Evolutionary conservation across 1,140 invertebrate genomes (phyloP).

Genomic region (Bicyclus anynana): DNA sequence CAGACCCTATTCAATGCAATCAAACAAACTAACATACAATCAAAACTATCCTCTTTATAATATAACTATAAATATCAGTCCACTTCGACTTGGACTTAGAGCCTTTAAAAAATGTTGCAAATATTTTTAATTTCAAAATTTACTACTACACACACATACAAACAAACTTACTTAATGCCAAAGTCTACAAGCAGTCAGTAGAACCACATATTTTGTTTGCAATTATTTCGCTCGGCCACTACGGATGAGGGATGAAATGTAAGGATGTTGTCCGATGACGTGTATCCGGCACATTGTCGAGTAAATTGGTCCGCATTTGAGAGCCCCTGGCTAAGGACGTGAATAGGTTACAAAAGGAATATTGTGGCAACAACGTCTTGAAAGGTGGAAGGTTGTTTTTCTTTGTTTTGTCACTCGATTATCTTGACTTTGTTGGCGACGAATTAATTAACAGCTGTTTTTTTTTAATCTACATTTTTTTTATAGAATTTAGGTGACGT

Average conservation of each 20-base stretch:
- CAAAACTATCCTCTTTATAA: too few relatives aligned
- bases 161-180: neutral
- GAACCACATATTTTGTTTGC: neutral
- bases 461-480: neutral
- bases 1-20: too few relatives aligned
- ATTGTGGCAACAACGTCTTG: neutral
- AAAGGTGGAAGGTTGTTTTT: neutral
- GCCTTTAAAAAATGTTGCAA: too few relatives aligned
- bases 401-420: neutral
- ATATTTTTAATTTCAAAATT: too few relatives aligned
- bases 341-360: conserved; percentile 1
- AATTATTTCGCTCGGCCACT: neutral
- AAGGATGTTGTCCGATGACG: conserved; percentile 1
- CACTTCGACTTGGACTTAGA: too few relatives aligned
- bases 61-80: too few relatives aligned
- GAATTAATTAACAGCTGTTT: neutral
- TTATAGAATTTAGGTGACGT: too few relatives aligned
- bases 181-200: neutral
- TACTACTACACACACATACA: too few relatives aligned
- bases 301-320: neutral
- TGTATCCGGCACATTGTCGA: conserved; percentile 1
- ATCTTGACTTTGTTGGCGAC: neutral
- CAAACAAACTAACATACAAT: too few relatives aligned
- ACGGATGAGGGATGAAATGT: neutral
- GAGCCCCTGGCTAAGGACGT: neutral